phyloP scores from a whole-genome alignment of 2,113 vertebrate genomes.

The Tragelaphus scriptus region DNA sequence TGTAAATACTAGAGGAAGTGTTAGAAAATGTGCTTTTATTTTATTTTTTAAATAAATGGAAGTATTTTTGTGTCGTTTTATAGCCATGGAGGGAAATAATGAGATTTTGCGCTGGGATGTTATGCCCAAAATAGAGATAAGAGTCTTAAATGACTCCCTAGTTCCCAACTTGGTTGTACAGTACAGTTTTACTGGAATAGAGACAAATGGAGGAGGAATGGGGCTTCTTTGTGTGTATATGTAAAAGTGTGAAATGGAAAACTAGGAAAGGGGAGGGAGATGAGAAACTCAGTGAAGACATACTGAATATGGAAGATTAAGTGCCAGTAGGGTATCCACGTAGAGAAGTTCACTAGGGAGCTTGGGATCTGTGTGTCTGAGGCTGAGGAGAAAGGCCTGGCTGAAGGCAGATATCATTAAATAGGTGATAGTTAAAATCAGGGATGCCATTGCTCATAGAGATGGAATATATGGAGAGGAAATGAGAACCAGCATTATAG shows the following conservation, averaged over 20 bases:
- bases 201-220: neutral
- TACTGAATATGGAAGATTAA: neutral
- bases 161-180: neutral
- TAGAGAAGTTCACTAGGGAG: neutral
- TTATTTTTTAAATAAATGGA: neutral
- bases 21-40: neutral
- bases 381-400: neutral
- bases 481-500: neutral
- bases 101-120: neutral
- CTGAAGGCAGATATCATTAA: neutral
- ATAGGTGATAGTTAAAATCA: neutral
- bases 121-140: neutral
- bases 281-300: neutral
- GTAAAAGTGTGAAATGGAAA: neutral
- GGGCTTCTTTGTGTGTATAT: neutral
- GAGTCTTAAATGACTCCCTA: neutral
- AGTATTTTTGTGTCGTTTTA: conserved; percentile 22
- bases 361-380: neutral
- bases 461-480: neutral
- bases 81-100: neutral
- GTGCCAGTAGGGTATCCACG: neutral
- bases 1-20: neutral
- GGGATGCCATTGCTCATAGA: neutral
- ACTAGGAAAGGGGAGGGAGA: neutral
- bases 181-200: neutral